phyloP scores from a whole-genome alignment of 2,888 invertebrate genomes.

The Hermaeophaga mercurialis region DNA sequence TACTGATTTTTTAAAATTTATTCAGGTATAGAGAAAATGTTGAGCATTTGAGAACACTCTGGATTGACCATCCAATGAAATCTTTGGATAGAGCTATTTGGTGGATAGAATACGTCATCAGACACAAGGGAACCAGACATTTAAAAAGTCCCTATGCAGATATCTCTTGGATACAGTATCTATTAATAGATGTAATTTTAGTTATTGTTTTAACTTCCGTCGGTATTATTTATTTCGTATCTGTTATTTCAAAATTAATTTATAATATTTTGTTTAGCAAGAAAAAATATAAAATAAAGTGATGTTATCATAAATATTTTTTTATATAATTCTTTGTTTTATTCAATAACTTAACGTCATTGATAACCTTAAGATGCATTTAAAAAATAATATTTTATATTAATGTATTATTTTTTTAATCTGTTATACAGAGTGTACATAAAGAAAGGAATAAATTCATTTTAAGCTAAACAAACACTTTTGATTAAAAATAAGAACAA shows the following conservation, averaged over 20 bases:
- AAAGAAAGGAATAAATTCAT: too few species aligned
- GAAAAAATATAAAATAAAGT: too few species aligned
- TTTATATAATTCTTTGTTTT: background rate
- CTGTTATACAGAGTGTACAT: too few species aligned
- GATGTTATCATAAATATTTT: background rate
- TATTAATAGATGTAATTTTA: constrained; percentile 54
- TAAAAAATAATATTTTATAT: too few species aligned
- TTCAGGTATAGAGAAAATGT: constrained; percentile 40
- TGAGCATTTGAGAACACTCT: constrained; percentile 31
- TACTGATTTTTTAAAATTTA: constrained; percentile 11
- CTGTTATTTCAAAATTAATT: background rate
- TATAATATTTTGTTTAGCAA: background rate
- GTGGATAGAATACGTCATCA: constrained; percentile 47
- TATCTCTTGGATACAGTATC: constrained; percentile 55
- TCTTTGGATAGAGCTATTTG: constrained; percentile 44
- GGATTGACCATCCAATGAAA: constrained; percentile 42
- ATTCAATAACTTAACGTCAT: too few species aligned
- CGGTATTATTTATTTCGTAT: background rate
- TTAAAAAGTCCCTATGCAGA: constrained; percentile 58
- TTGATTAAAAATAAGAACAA: too few species aligned
- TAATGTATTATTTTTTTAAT: too few species aligned
- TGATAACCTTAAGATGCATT: too few species aligned
- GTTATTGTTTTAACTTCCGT: constrained; percentile 15
- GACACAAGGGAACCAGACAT: constrained; percentile 55
- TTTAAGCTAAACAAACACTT: too few species aligned